These are phyloP conservation scores for Sebastiscus tertius DNA, from an alignment of 2,797 vertebrate genomes.

Conservation along the genomic window DNA sequence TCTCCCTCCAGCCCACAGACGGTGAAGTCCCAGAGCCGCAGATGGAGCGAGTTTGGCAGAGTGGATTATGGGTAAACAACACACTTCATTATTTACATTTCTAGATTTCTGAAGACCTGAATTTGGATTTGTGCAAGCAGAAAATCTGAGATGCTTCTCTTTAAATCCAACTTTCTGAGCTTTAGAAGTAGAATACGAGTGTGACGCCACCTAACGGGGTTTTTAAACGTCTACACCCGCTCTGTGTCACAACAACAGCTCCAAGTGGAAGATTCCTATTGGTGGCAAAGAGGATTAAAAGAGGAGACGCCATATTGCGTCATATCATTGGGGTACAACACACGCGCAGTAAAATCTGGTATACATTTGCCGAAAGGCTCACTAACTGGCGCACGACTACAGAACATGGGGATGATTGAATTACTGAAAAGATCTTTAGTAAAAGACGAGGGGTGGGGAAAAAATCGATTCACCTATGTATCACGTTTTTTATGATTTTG, in stretches of 20 bases:
- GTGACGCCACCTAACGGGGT: background rate
- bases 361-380: no score
- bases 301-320: no score
- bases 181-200: background rate
- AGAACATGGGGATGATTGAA: no score
- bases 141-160: background rate
- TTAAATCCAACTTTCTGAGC: background rate
- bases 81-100: background rate
- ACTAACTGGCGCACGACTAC: no score
- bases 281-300: background rate
- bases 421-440: no score
- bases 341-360: no score
- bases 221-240: background rate
- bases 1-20: slow-evolving; percentile 31
- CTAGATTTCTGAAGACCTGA: background rate
- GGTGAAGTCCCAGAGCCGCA: slow-evolving; percentile 33
- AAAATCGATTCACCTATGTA: no score
- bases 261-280: background rate
- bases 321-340: no score
- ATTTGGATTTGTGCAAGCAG: background rate
- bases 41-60: slow-evolving; percentile 15
- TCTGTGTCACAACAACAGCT: background rate
- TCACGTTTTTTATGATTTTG: no score
- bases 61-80: background rate
- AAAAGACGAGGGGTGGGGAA: no score